Conservation (phyloP, 2,888 invertebrate species). For the Bugula neritina region DNA sequence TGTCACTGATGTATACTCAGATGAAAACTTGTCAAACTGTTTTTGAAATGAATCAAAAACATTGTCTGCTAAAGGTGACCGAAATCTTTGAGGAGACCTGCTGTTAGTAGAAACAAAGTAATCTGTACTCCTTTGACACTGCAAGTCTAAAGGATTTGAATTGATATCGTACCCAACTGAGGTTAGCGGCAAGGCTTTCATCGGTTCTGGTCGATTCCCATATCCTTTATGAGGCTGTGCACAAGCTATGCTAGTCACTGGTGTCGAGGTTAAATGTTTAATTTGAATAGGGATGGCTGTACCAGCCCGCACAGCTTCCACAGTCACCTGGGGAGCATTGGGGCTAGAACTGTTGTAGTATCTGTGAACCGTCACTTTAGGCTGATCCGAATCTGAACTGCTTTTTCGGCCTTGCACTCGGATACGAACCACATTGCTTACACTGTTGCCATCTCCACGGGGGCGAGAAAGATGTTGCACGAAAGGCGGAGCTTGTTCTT, state of each 20-base stretch:
- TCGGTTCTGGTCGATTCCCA: neutral
- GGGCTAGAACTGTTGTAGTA: neutral
- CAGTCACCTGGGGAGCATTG: neutral
- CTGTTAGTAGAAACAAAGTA: neutral
- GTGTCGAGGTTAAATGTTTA: neutral
- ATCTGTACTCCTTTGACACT: neutral
- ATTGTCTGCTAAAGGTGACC: neutral
- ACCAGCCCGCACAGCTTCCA: neutral
- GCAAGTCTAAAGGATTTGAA: neutral
- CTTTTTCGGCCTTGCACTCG: neutral
- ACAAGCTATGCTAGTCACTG: neutral
- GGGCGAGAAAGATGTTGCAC: neutral
- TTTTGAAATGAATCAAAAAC: neutral
- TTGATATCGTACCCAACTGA: neutral
- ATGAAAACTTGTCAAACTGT: constrained; percentile 10
- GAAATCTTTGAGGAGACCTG: neutral
- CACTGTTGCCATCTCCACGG: neutral
- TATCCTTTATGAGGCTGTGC: neutral
- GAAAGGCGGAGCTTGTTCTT: neutral
- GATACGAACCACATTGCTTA: constrained; percentile 2
- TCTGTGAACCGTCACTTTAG: constrained; percentile 5
- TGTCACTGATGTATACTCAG: neutral
- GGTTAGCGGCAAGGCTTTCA: neutral
- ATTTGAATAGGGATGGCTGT: neutral
- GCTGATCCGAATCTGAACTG: neutral